Conservation (phyloP, 2,888 invertebrate species). For the Lysandra bellargus region DNA sequence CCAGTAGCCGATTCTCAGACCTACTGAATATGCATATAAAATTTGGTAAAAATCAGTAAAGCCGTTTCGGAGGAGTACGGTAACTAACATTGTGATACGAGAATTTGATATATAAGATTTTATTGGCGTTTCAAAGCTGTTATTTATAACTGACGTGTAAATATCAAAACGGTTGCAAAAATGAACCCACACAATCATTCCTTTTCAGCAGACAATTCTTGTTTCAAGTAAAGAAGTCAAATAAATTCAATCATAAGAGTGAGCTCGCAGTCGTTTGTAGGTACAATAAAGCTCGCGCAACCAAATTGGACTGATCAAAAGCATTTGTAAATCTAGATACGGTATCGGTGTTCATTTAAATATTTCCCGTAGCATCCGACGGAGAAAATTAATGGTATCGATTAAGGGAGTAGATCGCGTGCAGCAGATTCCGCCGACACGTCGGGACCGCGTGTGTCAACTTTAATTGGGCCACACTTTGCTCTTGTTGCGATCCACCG, state of each 20-base stretch:
- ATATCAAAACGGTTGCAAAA: no score
- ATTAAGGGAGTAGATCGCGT: slow-evolving; percentile 74
- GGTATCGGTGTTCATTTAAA: slow-evolving; percentile 34
- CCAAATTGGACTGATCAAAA: slow-evolving; percentile 12
- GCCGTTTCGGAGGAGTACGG: no score
- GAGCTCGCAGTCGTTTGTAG: neutral
- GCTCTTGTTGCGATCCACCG: slow-evolving; percentile 66
- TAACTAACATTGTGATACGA: no score
- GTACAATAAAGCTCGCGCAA: neutral
- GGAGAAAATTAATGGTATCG: slow-evolving; percentile 75
- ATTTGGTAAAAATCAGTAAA: no score
- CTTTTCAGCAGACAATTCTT: neutral
- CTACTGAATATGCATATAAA: no score
- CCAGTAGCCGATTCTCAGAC: no score
- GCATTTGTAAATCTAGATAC: slow-evolving; percentile 28
- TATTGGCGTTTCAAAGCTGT: no score
- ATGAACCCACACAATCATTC: no score
- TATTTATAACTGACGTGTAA: no score
- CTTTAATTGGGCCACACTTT: slow-evolving; percentile 76
- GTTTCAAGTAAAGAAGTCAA: neutral
- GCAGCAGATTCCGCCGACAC: slow-evolving; percentile 67
- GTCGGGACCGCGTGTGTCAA: slow-evolving; percentile 73
- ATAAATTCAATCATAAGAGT: neutral
- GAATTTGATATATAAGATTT: no score
- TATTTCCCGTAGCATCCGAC: slow-evolving; percentile 41